phyloP scores from a whole-genome alignment of 2,888 invertebrate genomes.

The Quadroppia sp. region DNA sequence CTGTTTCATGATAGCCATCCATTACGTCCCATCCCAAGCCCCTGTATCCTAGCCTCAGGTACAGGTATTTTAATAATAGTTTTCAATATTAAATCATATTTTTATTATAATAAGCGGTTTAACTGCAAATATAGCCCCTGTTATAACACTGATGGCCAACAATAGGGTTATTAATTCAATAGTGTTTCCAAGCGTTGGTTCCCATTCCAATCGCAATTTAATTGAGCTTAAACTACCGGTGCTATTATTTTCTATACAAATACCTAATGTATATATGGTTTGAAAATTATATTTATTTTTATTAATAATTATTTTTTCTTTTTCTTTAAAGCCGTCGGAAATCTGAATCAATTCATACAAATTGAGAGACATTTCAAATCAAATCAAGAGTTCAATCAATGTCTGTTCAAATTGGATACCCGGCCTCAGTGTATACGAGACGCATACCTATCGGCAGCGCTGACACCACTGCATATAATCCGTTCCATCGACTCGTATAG shows the following conservation, averaged over 20 bases:
- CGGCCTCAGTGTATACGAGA: slow-evolving; percentile 70
- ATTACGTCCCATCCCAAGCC: background rate
- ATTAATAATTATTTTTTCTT: background rate
- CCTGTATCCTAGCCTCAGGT: background rate
- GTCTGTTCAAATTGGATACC: slow-evolving; percentile 67
- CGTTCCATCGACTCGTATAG: slow-evolving; percentile 52
- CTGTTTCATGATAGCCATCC: background rate
- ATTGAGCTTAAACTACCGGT: background rate
- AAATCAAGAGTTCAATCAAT: slow-evolving; percentile 34
- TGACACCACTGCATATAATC: slow-evolving; percentile 48
- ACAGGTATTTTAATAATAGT: background rate
- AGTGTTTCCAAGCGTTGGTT: background rate
- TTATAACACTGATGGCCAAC: background rate
- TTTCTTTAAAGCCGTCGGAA: slow-evolving; percentile 24
- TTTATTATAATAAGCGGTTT: background rate
- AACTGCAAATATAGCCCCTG: background rate
- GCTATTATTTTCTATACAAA: background rate
- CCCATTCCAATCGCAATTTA: background rate
- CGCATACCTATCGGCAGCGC: slow-evolving; percentile 73
- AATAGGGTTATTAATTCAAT: background rate
- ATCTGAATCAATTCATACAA: slow-evolving; percentile 31
- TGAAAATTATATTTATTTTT: background rate
- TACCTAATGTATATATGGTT: background rate
- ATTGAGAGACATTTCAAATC: slow-evolving; percentile 26
- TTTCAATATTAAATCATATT: background rate